Base-by-base conservation (phyloP, 2,888 invertebrate genomes). In the Biston stratarius region DNA sequence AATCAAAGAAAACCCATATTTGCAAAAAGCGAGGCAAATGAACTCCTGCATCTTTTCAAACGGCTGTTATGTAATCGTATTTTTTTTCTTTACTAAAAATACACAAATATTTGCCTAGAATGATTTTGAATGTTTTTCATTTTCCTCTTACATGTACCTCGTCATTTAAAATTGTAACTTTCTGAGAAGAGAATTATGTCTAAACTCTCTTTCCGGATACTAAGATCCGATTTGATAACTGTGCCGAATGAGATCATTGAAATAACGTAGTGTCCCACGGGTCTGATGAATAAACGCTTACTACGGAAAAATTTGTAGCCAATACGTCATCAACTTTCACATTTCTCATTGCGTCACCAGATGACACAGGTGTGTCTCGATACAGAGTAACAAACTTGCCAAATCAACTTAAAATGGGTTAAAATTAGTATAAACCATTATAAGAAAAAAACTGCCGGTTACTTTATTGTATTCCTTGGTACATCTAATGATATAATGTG, bases 311-410 rank as follows among this genome's bases (percentile, higher is more conserved):
- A 69, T 58, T 61, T 59, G 51, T 52, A 53, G 36, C 45, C 10
- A 55, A 63, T 72, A 52, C 74, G 67, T 74, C 70, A 74, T 57
- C 60, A 24, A 69, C 74, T 74, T 74, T 74, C 74, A 72, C 74
- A 70, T 74, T 70, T 74, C 67, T 72, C 64, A 61, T 72, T 74
- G 62, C 74, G 69, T 74, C 74, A 74, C 60, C 33, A 61, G 66
- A 60, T 68, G 67, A 64, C 71, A 70, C 73, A 70, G 61, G 71
- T 71, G 67, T 67, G 64, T 61, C 64, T 49, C 48, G 24, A 48
- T 58, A 7, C 38, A 12, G 48, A 36, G 36, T 53, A 36, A 51
- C 34, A 8, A 34, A 51, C 51, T 51, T 51, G 51, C 6, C n/a
- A 36, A 36, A 51, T n/a, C 34, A 11, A 34, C 15, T 1, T 15